phyloP scores from a whole-genome alignment of 2,113 vertebrate species.

The Trochalopteron elliotii region DNA sequence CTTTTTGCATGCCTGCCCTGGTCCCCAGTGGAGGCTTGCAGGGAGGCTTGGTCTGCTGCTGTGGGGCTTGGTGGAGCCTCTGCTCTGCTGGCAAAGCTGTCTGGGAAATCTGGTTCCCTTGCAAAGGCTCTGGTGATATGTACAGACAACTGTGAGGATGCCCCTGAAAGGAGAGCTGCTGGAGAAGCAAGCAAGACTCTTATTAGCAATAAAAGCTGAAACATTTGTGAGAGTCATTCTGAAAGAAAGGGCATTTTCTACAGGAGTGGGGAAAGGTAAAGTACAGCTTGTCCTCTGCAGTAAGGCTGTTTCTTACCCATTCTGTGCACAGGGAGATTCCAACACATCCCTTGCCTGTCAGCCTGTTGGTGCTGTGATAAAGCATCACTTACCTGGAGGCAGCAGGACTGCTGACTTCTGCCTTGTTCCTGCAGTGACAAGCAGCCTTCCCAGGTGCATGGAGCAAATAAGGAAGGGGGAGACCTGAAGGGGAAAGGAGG shows the following conservation, averaged over 20 bases:
- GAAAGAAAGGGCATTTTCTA: neutral
- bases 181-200: neutral
- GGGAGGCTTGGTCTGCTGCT: neutral
- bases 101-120: neutral
- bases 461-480: neutral
- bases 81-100: neutral
- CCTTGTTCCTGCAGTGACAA: neutral
- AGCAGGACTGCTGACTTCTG: rapidly evolving
- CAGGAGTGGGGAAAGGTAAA: neutral
- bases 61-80: neutral
- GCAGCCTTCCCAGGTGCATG: neutral
- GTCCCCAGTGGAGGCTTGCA: rapidly evolving
- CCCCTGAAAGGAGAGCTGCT: neutral
- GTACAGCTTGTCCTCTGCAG: neutral
- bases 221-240: neutral
- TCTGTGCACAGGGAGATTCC: neutral
- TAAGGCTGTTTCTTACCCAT: neutral
- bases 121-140: neutral
- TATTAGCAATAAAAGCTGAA: neutral
- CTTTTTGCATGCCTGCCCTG: neutral
- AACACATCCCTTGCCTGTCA: rapidly evolving
- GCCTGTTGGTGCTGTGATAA: neutral
- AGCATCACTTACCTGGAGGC: neutral
- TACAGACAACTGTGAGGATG: neutral
- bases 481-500: neutral